Conservation (phyloP, 2,113 vertebrate genomes). For the Chiloscyllium plagiosum region DNA sequence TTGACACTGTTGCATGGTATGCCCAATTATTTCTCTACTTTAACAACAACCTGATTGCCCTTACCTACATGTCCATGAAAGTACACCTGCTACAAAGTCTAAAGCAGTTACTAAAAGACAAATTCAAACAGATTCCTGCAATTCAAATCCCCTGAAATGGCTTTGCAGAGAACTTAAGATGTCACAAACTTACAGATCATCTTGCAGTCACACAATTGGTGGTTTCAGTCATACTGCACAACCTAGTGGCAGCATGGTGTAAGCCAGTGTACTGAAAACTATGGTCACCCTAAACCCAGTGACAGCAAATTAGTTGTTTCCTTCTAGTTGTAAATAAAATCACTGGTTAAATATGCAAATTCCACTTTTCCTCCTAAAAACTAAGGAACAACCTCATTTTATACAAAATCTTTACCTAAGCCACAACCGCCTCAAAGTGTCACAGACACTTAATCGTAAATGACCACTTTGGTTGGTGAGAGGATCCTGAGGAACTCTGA, state of each 20-base stretch:
- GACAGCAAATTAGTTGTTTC: neutral
- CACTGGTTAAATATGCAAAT: neutral
- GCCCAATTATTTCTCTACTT: neutral
- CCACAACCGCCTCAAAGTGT: neutral
- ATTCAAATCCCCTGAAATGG: neutral
- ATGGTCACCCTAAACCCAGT: neutral
- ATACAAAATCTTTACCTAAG: neutral
- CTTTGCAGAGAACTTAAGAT: too few species aligned
- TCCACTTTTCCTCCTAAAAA: neutral
- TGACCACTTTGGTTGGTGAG: neutral
- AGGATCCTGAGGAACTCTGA: neutral
- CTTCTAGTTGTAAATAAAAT: neutral
- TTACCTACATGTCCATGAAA: neutral
- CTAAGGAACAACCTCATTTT: neutral
- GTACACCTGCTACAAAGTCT: neutral
- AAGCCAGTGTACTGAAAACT: neutral
- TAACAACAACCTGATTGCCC: neutral
- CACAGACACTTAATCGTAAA: too few species aligned
- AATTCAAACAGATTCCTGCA: neutral
- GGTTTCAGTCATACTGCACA: neutral
- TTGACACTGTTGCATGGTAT: neutral
- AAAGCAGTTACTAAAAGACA: neutral
- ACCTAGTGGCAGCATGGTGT: slow-evolving; percentile 23
- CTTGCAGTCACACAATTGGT: neutral
- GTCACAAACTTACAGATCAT: neutral